Conservation (phyloP, 2,888 invertebrate genomes). For the Fragum sueziense region DNA sequence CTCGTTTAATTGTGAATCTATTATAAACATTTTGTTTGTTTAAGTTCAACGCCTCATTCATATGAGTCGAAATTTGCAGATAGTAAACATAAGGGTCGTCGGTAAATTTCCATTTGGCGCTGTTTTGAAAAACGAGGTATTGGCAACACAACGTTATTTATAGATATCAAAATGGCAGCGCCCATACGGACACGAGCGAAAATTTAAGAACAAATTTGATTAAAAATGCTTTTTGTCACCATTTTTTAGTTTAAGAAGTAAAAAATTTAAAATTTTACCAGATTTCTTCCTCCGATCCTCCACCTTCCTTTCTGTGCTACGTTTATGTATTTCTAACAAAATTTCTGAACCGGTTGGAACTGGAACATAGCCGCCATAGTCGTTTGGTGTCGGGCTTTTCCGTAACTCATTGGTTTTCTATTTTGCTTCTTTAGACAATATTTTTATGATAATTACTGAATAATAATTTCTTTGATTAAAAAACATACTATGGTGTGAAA, state of each 20-base stretch:
- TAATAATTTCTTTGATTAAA: background rate
- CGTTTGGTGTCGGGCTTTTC: slow-evolving; percentile 71
- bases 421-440: background rate
- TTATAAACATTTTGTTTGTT: no score
- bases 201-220: background rate
- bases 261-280: slow-evolving; percentile 31
- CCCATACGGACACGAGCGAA: slow-evolving; percentile 61
- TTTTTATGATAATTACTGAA: background rate
- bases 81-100: background rate
- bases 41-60: background rate
- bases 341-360: slow-evolving; percentile 81
- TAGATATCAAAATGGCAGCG: slow-evolving; percentile 76
- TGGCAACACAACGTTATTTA: slow-evolving; percentile 61
- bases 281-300: slow-evolving; percentile 19
- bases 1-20: no score
- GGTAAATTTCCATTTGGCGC: slow-evolving; percentile 61
- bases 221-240: background rate
- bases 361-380: slow-evolving; percentile 78
- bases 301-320: background rate
- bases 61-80: no score
- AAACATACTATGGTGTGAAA: no score
- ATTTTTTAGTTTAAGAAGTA: background rate
- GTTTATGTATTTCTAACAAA: slow-evolving; percentile 65
- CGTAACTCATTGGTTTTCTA: slow-evolving; percentile 36
- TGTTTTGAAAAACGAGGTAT: slow-evolving; percentile 44